A percentile compares a stretch with the other conserved stretches of the same genome.
Conservation (phyloP, 2,888 invertebrate genomes). For the Frankliniella intonsa region DNA sequence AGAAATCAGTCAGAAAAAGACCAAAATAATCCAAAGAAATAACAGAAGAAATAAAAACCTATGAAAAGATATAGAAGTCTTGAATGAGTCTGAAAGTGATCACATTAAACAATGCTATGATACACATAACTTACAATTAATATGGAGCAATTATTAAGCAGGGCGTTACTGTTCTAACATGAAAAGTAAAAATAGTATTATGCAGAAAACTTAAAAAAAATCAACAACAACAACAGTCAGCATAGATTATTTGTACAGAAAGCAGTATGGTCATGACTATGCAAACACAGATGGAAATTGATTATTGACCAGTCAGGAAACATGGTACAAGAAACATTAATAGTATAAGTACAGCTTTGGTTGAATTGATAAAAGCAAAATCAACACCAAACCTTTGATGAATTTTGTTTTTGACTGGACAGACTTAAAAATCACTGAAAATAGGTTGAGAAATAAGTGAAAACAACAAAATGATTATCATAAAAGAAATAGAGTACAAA, state of each 20-base stretch:
- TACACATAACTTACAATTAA: neutral
- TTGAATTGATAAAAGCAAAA: neutral
- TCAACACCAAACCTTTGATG: no score
- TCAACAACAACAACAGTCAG: neutral
- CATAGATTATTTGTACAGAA: no score
- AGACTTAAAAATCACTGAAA: no score
- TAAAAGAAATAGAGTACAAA: no score
- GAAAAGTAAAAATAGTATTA: neutral
- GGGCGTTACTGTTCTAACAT: conserved; percentile 2
- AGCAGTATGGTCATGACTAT: neutral
- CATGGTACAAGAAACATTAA: neutral
- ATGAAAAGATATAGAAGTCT: neutral
- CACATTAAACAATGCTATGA: neutral
- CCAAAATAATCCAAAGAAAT: neutral
- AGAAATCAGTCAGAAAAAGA: conserved; percentile 5
- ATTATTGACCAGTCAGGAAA: neutral
- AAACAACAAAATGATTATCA: no score
- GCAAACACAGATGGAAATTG: neutral
- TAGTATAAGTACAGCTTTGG: neutral
- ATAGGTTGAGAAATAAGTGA: no score
- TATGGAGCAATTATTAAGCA: neutral
- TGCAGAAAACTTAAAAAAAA: neutral
- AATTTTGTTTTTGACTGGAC: no score
- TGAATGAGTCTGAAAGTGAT: conserved; percentile 14
- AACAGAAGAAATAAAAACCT: neutral